Percentiles rank a stretch among this genome's conserved stretches.
phyloP scores from a whole-genome alignment of 1,140 invertebrate species.

The Tetramorium parvispinum region DNA sequence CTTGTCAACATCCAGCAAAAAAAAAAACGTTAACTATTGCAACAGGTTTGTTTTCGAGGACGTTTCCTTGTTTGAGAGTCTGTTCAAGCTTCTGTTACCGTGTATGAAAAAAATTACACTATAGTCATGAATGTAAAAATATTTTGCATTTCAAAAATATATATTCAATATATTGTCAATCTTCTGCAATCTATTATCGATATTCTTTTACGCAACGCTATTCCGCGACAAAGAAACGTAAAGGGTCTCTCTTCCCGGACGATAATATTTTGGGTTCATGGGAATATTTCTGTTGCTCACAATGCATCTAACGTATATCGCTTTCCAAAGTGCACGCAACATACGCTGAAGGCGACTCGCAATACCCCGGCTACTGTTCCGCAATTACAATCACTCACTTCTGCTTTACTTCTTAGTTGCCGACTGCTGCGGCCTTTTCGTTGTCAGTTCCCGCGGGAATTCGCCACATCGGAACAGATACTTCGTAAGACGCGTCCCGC shows the following conservation, averaged over 20 bases:
- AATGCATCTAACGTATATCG: background rate
- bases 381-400: constrained; percentile 81
- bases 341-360: constrained; percentile 54
- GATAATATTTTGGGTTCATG: background rate
- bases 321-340: background rate
- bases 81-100: background rate
- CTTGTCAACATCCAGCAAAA: constrained; percentile 46
- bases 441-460: constrained; percentile 8
- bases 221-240: background rate
- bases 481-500: constrained; percentile 59
- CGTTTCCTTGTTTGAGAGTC: background rate
- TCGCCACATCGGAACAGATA: constrained; percentile 29
- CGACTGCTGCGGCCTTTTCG: constrained; percentile 8
- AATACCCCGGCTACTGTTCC: constrained; percentile 77
- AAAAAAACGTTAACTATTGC: constrained; percentile 34
- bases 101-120: background rate
- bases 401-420: constrained; percentile 43
- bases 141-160: background rate
- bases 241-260: background rate
- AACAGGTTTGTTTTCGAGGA: constrained; percentile 49
- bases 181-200: background rate
- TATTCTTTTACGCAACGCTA: background rate
- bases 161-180: background rate
- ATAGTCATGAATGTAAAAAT: background rate
- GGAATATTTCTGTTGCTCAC: too few relatives aligned